Base-by-base conservation (phyloP, 2,888 invertebrate species). In the Ametastegia equiseti region DNA sequence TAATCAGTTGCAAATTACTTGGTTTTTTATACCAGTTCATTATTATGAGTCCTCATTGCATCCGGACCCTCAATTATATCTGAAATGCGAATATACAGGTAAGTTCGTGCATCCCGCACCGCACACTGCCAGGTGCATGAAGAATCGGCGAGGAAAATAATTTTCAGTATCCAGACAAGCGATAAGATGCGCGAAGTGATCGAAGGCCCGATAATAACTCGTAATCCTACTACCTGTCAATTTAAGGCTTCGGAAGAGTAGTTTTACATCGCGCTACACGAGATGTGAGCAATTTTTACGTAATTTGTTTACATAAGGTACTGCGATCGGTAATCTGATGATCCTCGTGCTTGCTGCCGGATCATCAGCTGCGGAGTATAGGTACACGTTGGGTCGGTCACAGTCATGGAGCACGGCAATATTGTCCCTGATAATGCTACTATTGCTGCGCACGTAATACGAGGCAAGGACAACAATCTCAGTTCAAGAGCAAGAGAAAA, bases 271-370 rank as follows among this genome's bases (percentile, higher is more conserved):
- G 7, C 54, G n/a, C n/a, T n/a, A 36, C 33, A 54, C 36, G 75
- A 75, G 11, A 75, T 75, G 54, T 36, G 54, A 39, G 54, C 30
- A 30, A 50, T 75, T 54, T 75, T 75, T 75, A 75, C 75, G 75
- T 75, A 75, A 75, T 75, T 75, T 75, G 75, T 36, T 75, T 75
- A 75, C 54, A 54, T 36, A 54, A 75, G 30, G 27, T 54, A n/a
- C n/a, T n/a, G n/a, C n/a, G 54, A 75, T n/a, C 36, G 19, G 75
- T 75, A 75, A 75, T 75, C 75, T 75, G 75, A 75, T 75, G 75
- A 75, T 19, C 54, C 71, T 71, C 23, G 45, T 45, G 71, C 45
- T 45, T 1, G 71, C 71, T 27, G 45, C 6, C 36, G 54, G 75
- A 50, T 75, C 50, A 75, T 36, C 75, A 36, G 30, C 47, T 23